Percentiles rank a stretch among this genome's conserved stretches.
phyloP scores from a whole-genome alignment of 2,888 invertebrate species.

The Eupithecia centaureata region DNA sequence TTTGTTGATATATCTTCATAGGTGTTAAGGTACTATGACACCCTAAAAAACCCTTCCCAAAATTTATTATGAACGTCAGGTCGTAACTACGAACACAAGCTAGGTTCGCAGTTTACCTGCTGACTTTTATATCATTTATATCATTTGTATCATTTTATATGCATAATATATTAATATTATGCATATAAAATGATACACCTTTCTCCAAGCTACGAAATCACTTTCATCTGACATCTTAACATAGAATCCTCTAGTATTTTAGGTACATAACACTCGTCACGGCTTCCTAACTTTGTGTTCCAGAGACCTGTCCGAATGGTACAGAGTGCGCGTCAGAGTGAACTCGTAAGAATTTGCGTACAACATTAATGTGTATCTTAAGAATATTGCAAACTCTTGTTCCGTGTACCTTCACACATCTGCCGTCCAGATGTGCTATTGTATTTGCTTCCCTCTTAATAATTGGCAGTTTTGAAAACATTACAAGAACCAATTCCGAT shows the following conservation, averaged over 20 bases:
- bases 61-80: no score
- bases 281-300: conserved; percentile 81
- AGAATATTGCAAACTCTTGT: conserved; percentile 78
- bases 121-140: no score
- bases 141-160: no score
- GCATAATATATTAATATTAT: no score
- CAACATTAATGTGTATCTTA: conserved; percentile 80
- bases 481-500: conserved; percentile 43
- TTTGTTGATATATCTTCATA: neutral
- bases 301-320: conserved; percentile 90
- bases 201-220: conserved; percentile 40
- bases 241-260: conserved; percentile 50
- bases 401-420: conserved; percentile 80
- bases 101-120: no score
- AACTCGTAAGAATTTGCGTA: conserved; percentile 90
- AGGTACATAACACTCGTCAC: conserved; percentile 72
- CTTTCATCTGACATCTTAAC: conserved; percentile 37
- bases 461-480: conserved; percentile 75
- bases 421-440: conserved; percentile 80
- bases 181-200: no score
- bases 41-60: no score
- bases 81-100: no score
- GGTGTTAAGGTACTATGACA: no score
- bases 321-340: conserved; percentile 93
- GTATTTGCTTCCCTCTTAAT: conserved; percentile 74